These are phyloP conservation scores for Agrochola lota DNA, from an alignment of 2,888 invertebrate genomes.

Conservation along the genomic window DNA sequence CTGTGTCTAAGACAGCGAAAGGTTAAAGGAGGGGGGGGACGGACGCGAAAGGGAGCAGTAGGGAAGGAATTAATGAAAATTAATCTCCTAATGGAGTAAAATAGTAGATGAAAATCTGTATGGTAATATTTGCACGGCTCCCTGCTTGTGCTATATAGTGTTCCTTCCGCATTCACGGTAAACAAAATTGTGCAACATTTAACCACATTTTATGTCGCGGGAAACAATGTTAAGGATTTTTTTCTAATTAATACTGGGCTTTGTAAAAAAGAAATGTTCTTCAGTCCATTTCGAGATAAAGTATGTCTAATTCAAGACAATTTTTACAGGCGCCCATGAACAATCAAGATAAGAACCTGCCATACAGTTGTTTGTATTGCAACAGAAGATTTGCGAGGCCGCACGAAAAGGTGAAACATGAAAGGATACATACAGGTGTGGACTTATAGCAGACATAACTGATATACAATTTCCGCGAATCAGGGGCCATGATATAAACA, in stretches of 20 bases:
- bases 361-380: conserved; percentile 94
- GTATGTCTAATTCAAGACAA: background rate
- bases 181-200: conserved; percentile 4
- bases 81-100: background rate
- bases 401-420: conserved; percentile 96
- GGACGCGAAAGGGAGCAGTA: background rate
- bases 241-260: background rate
- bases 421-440: conserved; percentile 94
- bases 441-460: background rate
- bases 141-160: background rate
- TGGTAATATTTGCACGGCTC: background rate
- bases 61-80: background rate
- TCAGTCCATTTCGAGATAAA: background rate
- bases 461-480: background rate
- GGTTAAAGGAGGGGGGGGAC: no score
- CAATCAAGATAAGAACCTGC: conserved; percentile 83
- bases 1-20: no score
- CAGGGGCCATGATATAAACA: background rate
- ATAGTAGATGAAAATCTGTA: no score
- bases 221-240: background rate
- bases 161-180: background rate
- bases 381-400: conserved; percentile 93
- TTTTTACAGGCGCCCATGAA: conserved; percentile 76
- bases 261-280: background rate
- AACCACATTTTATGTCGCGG: background rate